Evolutionary conservation across 2,113 vertebrate species (phyloP).

Genomic region (Syngnathus floridae): DNA sequence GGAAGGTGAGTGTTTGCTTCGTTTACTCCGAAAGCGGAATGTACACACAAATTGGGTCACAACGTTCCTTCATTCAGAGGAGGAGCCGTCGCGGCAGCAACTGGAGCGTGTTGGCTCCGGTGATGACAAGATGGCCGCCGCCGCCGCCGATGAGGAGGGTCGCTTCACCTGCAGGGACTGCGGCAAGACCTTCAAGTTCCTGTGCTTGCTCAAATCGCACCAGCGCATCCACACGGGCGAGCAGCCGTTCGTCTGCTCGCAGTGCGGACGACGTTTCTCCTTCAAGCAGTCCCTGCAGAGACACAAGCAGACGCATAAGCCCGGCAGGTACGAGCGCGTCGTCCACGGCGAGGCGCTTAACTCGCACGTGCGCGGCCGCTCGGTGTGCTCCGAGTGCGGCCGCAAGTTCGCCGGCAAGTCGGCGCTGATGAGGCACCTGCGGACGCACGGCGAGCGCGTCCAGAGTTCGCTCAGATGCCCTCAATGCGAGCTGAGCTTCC

Average conservation of each 20-base stretch:
- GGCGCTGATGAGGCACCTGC: slow-evolving; percentile 54
- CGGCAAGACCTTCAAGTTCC: slow-evolving; percentile 74
- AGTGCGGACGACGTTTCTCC: slow-evolving; percentile 55
- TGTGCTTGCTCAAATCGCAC: slow-evolving; percentile 77
- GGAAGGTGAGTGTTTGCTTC: slow-evolving; percentile 27
- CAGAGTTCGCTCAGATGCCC: slow-evolving; percentile 31
- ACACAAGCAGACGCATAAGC: slow-evolving; percentile 55
- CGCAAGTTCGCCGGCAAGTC: slow-evolving; percentile 55
- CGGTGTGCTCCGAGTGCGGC: slow-evolving; percentile 50
- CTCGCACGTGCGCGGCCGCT: slow-evolving; percentile 42
- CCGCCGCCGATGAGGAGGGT: slow-evolving; percentile 7
- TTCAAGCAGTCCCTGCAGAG: slow-evolving; percentile 64
- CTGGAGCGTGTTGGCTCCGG: slow-evolving; percentile 19
- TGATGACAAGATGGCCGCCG: slow-evolving; percentile 11
- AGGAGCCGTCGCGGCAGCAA: slow-evolving; percentile 11
- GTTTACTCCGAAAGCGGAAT: not conserved
- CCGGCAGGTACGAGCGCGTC: slow-evolving; percentile 37
- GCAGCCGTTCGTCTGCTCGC: slow-evolving; percentile 57
- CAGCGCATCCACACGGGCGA: slow-evolving; percentile 66
- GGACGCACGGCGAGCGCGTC: slow-evolving; percentile 42
- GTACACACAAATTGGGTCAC: not conserved
- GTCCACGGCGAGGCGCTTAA: slow-evolving; percentile 48
- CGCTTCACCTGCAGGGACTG: slow-evolving; percentile 64
- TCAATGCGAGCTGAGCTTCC: slow-evolving; percentile 47
- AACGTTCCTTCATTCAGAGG: slow-evolving; percentile 3